A percentile compares a stretch with the other conserved stretches of the same genome.
phyloP scores from a whole-genome alignment of 2,113 vertebrate genomes.

The Heteronetta atricapilla region DNA sequence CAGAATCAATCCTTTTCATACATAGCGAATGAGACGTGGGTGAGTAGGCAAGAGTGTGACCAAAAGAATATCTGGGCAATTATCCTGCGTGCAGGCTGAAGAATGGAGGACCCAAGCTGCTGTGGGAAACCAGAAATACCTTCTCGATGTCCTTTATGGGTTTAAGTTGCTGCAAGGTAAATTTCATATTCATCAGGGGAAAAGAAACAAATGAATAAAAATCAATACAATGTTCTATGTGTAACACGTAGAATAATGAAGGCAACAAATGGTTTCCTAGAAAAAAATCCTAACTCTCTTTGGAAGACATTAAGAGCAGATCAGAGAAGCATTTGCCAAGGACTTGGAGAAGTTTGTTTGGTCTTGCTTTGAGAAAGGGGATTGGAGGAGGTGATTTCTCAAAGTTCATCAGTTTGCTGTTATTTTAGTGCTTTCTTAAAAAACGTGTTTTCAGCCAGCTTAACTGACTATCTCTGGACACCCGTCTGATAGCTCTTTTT shows the following conservation, averaged over 20 bases:
- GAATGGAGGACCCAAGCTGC: background rate
- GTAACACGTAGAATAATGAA: background rate
- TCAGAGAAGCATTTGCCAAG: background rate
- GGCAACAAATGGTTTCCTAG: background rate
- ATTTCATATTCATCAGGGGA: background rate
- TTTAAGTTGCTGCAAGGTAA: background rate
- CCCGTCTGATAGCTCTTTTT: background rate
- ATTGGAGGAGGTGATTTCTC: accelerated
- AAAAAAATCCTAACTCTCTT: accelerated
- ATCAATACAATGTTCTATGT: accelerated
- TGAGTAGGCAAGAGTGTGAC: background rate
- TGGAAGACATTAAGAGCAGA: background rate
- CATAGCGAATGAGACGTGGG: background rate
- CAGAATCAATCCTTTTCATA: background rate
- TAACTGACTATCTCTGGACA: accelerated
- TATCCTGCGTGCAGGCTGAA: background rate
- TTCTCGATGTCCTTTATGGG: background rate
- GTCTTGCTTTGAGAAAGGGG: background rate
- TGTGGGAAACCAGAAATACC: background rate
- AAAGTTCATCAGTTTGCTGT: accelerated
- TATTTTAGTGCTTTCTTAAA: accelerated
- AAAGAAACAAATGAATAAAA: background rate
- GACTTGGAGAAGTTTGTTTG: background rate
- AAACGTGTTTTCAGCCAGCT: background rate
- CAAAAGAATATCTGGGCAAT: background rate